Conservation (phyloP, 2,797 vertebrate species). For the Amniataba percoides region DNA sequence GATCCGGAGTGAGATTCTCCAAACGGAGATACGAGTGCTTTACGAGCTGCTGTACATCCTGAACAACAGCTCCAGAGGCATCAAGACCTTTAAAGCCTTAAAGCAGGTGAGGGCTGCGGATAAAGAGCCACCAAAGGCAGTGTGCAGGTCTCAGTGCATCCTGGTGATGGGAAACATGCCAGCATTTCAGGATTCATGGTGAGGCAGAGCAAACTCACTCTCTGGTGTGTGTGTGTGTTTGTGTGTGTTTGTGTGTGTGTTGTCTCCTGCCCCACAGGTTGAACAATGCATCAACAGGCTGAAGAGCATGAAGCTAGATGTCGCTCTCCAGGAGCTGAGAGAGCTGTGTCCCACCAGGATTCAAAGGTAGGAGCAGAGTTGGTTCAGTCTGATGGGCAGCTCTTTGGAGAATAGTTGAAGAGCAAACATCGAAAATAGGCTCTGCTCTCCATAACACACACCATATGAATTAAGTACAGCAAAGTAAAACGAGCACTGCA, state of each 20-base stretch:
- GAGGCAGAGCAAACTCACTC: neutral
- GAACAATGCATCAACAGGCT: slow-evolving; percentile 86
- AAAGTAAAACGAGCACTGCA: neutral
- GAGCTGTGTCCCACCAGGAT: slow-evolving; percentile 76
- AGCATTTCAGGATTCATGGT: too few relatives aligned
- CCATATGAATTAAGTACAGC: neutral
- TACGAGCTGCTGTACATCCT: slow-evolving; percentile 87
- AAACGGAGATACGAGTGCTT: slow-evolving; percentile 87
- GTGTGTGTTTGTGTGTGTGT: too few relatives aligned
- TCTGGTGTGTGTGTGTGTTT: neutral
- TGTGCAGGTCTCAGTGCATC: too few relatives aligned
- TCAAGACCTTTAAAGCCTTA: slow-evolving; percentile 87
- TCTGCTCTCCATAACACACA: neutral
- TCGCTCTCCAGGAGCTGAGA: slow-evolving; percentile 73
- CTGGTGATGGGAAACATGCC: neutral
- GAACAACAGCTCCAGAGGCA: slow-evolving; percentile 84
- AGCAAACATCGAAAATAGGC: neutral
- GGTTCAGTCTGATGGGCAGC: neutral
- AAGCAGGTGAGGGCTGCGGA: slow-evolving; percentile 87
- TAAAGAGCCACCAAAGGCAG: neutral
- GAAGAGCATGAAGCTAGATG: slow-evolving; percentile 82
- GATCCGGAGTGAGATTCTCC: slow-evolving; percentile 80
- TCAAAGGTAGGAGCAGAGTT: slow-evolving; percentile 72
- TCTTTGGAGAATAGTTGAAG: neutral
- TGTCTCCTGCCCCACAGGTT: slow-evolving; percentile 70